phyloP scores from a whole-genome alignment of 2,888 invertebrate species.

The Melinopterus prodromus region DNA sequence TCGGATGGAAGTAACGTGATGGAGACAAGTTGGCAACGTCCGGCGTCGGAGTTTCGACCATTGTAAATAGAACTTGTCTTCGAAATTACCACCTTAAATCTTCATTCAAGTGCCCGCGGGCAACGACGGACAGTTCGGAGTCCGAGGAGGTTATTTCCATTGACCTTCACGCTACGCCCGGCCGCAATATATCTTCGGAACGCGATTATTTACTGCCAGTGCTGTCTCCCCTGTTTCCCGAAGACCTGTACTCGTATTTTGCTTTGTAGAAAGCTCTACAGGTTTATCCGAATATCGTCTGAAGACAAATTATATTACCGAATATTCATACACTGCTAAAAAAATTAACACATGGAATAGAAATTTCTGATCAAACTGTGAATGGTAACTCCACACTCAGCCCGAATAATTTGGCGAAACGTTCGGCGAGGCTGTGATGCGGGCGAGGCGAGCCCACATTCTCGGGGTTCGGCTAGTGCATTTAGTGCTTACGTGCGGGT shows the following conservation, averaged over 20 bases:
- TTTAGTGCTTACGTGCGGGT: too few species aligned
- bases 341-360: too few species aligned
- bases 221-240: background rate
- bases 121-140: constrained; percentile 16
- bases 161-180: constrained; percentile 28
- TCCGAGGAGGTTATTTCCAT: constrained; percentile 27
- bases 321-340: too few species aligned
- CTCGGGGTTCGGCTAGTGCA: too few species aligned
- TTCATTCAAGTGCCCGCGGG: constrained; percentile 31
- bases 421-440: too few species aligned
- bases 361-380: too few species aligned
- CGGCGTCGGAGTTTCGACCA: background rate
- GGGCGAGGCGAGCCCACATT: too few species aligned
- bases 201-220: constrained; percentile 28
- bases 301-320: background rate
- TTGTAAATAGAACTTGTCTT: constrained; percentile 30
- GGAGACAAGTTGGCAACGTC: background rate
- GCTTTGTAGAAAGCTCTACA: background rate
- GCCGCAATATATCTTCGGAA: constrained; percentile 25
- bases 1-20: background rate
- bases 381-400: too few species aligned
- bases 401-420: too few species aligned
- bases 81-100: constrained; percentile 30
- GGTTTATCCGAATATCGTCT: background rate
- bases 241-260: background rate